Evolutionary conservation across 2,113 vertebrate genomes (phyloP).

Genomic region (Psittacara wagleri): DNA sequence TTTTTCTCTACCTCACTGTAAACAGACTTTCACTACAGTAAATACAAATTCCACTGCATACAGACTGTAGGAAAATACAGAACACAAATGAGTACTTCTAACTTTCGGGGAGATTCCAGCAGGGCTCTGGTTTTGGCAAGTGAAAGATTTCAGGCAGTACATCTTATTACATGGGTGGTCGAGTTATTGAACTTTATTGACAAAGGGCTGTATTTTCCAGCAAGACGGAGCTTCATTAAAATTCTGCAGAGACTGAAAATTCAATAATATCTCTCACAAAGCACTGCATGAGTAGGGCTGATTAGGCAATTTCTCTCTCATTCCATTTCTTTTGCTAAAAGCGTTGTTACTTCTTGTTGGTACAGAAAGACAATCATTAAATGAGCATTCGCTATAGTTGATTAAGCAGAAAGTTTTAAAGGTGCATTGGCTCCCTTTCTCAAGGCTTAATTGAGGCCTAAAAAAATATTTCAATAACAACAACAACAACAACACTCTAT

Average conservation of each 20-base stretch:
- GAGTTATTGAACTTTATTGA: conserved; percentile 88
- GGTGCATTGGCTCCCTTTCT: conserved; percentile 73
- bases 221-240: conserved; percentile 87
- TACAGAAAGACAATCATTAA: conserved; percentile 83
- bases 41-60: conserved; percentile 2
- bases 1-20: background rate
- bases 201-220: conserved; percentile 80
- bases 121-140: conserved; percentile 59
- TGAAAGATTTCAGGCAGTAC: conserved; percentile 80
- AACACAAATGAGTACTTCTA: conserved; percentile 30
- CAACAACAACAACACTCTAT: background rate
- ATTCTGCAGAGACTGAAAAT: conserved; percentile 87
- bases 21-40: background rate
- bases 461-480: conserved; percentile 48
- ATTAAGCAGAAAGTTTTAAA: conserved; percentile 82
- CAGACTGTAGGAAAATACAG: conserved; percentile 5
- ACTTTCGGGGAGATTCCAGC: conserved; percentile 51
- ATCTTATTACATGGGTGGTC: conserved; percentile 90
- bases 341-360: conserved; percentile 82
- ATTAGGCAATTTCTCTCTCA: conserved; percentile 86
- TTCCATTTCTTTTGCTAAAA: conserved; percentile 81
- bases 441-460: conserved; percentile 70
- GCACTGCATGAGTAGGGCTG: conserved; percentile 81
- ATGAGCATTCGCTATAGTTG: conserved; percentile 78
- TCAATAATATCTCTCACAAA: conserved; percentile 88